Conservation (phyloP, 2,113 vertebrate species). For the Oenanthe melanoleuca region DNA sequence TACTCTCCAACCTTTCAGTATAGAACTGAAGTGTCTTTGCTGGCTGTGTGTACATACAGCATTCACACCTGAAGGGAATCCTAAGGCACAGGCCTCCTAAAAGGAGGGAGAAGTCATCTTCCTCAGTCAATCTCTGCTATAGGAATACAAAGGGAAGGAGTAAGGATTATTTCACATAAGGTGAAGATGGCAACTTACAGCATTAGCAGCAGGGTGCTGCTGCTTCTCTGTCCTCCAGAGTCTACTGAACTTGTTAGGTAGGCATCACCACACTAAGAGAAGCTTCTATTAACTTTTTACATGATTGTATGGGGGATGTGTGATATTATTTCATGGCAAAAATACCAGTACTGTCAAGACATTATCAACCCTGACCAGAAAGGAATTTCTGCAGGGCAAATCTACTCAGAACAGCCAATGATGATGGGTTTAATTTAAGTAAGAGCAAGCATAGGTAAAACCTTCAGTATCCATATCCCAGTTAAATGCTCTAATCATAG, state of each 20-base stretch:
- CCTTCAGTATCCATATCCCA: background rate
- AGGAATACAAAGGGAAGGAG: background rate
- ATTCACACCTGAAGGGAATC: background rate
- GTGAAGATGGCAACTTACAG: background rate
- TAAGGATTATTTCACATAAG: background rate
- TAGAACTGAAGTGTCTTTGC: background rate
- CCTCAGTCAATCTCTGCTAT: background rate
- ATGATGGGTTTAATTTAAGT: background rate
- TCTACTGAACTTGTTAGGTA: background rate
- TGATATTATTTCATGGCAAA: background rate
- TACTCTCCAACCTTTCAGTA: background rate
- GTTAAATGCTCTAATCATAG: background rate
- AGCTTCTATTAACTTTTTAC: background rate
- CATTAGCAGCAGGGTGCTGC: background rate
- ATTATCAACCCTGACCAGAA: background rate
- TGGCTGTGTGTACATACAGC: background rate
- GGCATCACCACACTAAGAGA: background rate
- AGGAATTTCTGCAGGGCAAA: background rate
- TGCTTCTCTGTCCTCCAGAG: background rate
- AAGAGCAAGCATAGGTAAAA: background rate
- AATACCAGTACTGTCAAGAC: background rate
- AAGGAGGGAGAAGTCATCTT: background rate
- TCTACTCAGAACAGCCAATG: background rate
- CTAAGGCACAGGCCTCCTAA: background rate
- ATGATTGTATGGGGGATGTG: fast-evolving